Percentiles rank a stretch among this genome's conserved stretches.
Conservation (phyloP, 1,140 invertebrate species). For the Sitophilus oryzae region DNA sequence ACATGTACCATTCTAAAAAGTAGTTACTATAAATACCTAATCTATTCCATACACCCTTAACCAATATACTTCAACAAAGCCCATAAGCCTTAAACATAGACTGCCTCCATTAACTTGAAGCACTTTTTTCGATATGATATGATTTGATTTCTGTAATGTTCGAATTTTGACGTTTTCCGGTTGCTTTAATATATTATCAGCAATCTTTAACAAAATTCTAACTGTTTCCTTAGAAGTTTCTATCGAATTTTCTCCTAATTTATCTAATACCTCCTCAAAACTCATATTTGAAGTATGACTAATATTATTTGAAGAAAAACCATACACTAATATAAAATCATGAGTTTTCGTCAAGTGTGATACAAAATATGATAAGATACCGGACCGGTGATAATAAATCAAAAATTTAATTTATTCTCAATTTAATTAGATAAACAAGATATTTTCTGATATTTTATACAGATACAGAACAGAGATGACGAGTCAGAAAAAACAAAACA, state of each 20-base stretch:
- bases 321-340: too few species aligned
- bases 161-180: slow-evolving; percentile 35
- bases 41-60: slow-evolving; percentile 10
- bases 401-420: too few species aligned
- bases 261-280: slow-evolving; percentile 21
- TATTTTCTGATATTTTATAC: too few species aligned
- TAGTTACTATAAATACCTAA: too few species aligned
- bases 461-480: too few species aligned
- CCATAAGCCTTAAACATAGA: slow-evolving; percentile 36
- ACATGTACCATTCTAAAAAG: slow-evolving; percentile 22
- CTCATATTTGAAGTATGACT: too few species aligned
- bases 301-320: too few species aligned
- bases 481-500: too few species aligned
- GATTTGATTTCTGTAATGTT: slow-evolving; percentile 35
- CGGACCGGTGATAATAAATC: too few species aligned
- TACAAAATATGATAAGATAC: too few species aligned
- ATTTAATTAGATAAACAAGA: too few species aligned
- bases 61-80: slow-evolving; percentile 36
- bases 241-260: slow-evolving; percentile 17
- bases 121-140: slow-evolving; percentile 32
- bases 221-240: slow-evolving; percentile 22
- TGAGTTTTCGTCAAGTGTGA: too few species aligned
- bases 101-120: slow-evolving; percentile 29
- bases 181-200: slow-evolving; percentile 34
- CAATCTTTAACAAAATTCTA: slow-evolving; percentile 35